Evolutionary conservation across 2,888 invertebrate species (phyloP).

Genomic region (Caenorhabditis sp.): DNA sequence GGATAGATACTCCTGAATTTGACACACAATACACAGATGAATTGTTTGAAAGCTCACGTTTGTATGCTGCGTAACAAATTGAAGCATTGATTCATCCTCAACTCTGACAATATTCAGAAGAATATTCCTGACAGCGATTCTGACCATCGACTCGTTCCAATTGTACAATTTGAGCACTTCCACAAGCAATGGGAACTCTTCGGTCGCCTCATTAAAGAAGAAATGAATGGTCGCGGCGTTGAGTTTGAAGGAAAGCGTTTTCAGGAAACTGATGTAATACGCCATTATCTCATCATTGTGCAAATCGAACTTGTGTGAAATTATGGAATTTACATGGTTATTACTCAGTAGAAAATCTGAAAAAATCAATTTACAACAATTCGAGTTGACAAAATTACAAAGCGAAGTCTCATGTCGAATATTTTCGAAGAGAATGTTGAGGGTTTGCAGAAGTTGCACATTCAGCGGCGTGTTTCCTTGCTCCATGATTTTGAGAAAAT

Average conservation of each 20-base stretch:
- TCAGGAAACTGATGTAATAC: constrained; percentile 98
- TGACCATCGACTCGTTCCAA: constrained; percentile 96
- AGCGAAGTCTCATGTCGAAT: constrained; percentile 98
- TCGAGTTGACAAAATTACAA: constrained; percentile 85
- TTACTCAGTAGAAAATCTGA: constrained; percentile 96
- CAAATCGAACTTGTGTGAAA: constrained; percentile 99
- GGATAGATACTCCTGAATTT: constrained; percentile 94
- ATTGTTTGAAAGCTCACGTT: constrained; percentile 55
- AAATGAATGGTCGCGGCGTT: constrained; percentile 99
- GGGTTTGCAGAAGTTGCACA: constrained; percentile 95
- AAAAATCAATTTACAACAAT: constrained; percentile 36
- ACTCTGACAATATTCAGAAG: constrained; percentile 92
- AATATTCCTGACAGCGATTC: constrained; percentile 96
- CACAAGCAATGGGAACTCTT: constrained; percentile 98
- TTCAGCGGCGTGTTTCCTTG: constrained; percentile 98
- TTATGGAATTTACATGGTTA: constrained; percentile 99
- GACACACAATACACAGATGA: background rate
- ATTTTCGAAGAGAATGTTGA: constrained; percentile 99
- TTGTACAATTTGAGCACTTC: constrained; percentile 99
- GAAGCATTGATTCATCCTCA: constrained; percentile 72
- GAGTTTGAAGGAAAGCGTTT: constrained; percentile 95
- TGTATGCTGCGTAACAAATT: constrained; percentile 70
- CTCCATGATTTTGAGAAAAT: constrained; percentile 96
- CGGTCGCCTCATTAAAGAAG: constrained; percentile 99
- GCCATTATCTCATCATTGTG: constrained; percentile 91